A percentile compares a stretch with the other conserved stretches of the same genome.
Evolutionary conservation across 2,113 vertebrate species (phyloP).

Genomic region (Labrus mixtus): DNA sequence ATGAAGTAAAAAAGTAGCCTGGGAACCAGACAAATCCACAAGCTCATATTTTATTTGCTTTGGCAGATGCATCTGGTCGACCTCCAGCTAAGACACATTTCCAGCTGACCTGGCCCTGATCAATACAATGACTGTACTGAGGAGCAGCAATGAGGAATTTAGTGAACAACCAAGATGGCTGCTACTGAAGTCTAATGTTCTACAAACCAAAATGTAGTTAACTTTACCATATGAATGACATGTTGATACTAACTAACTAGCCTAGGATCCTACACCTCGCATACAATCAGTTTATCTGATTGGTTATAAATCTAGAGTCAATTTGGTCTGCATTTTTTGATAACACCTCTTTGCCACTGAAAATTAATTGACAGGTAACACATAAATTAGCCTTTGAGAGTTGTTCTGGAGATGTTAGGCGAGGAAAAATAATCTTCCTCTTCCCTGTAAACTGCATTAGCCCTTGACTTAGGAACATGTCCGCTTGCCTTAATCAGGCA

Average conservation of each 20-base stretch:
- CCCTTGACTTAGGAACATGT: slow-evolving; percentile 3
- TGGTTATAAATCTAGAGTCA: too few relatives aligned
- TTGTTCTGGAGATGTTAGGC: too few relatives aligned
- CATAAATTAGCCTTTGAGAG: too few relatives aligned
- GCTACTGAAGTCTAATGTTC: neutral
- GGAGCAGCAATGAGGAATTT: neutral
- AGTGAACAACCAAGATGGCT: neutral
- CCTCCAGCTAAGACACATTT: neutral
- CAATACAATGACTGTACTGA: neutral
- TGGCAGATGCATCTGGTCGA: neutral
- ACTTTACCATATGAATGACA: too few relatives aligned
- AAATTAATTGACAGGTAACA: too few relatives aligned
- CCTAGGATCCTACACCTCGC: too few relatives aligned
- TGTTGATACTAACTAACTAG: too few relatives aligned
- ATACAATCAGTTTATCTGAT: too few relatives aligned
- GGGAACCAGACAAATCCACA: neutral
- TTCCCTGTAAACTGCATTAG: neutral
- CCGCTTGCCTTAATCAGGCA: neutral
- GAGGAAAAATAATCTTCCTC: neutral
- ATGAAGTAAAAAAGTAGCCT: neutral
- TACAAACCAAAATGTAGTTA: neutral
- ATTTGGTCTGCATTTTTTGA: too few relatives aligned
- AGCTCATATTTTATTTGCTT: neutral
- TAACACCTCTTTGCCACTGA: too few relatives aligned
- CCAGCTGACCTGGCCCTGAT: neutral